Evolutionary conservation across 2,797 vertebrate genomes (phyloP).

Genomic region (Myoxocephalus aenaeus): DNA sequence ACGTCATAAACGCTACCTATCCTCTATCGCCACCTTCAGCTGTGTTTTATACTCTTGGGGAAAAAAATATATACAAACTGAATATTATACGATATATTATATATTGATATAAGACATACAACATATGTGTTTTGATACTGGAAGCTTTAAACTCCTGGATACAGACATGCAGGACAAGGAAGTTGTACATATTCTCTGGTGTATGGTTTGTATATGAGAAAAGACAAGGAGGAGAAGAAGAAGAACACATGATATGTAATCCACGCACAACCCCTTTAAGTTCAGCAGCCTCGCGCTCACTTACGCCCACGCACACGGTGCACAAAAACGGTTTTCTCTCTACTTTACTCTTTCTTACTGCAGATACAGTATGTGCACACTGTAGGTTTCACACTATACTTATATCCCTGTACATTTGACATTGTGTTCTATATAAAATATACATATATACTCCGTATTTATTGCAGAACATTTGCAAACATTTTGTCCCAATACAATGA

Average conservation of each 20-base stretch:
- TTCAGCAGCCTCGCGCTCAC: constrained; percentile 67
- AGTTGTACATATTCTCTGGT: constrained; percentile 79
- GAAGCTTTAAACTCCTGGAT: constrained; percentile 80
- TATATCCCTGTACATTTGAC: constrained; percentile 77
- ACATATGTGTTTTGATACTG: constrained; percentile 84
- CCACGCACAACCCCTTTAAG: constrained; percentile 73
- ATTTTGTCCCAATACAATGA: constrained; percentile 61
- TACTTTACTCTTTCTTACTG: constrained; percentile 44
- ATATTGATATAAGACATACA: constrained; percentile 73
- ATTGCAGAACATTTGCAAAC: constrained; percentile 67
- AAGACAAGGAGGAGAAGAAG: neutral
- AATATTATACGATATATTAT: constrained; percentile 75
- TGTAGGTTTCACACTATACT: constrained; percentile 55
- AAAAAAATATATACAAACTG: constrained; percentile 52
- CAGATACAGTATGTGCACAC: constrained; percentile 30
- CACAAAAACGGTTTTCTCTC: constrained; percentile 49
- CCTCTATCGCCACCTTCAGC: constrained; percentile 69
- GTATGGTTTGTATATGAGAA: constrained; percentile 63
- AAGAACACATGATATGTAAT: constrained; percentile 60
- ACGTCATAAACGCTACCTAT: constrained; percentile 75
- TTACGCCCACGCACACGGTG: constrained; percentile 22
- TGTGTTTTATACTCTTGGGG: constrained; percentile 82
- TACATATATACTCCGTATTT: constrained; percentile 75
- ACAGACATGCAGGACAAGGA: constrained; percentile 50
- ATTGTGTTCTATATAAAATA: constrained; percentile 71